Percentiles rank a stretch among this genome's conserved stretches.
These are phyloP conservation scores for Delichon dasypus DNA, from an alignment of 2,797 vertebrate species.

Conservation along the genomic window DNA sequence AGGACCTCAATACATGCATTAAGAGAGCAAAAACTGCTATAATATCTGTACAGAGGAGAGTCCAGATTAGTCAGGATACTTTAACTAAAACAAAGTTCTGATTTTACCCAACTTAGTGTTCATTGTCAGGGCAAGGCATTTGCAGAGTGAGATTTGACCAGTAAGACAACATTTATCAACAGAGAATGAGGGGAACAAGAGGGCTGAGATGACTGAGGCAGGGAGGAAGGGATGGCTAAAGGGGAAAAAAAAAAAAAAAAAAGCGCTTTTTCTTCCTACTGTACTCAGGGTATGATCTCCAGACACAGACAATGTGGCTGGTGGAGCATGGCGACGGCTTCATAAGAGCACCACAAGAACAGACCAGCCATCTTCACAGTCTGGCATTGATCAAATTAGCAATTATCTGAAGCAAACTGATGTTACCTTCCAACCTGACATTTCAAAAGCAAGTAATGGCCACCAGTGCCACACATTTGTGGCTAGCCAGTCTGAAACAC, in stretches of 20 bases:
- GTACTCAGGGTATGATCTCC: rapidly evolving
- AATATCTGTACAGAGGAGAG: background rate
- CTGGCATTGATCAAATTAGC: background rate
- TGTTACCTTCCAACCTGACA: background rate
- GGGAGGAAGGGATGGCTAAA: background rate
- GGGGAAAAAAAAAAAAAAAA: background rate
- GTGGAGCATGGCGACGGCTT: background rate
- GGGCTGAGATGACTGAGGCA: background rate
- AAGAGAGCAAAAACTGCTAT: background rate
- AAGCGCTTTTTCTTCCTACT: background rate
- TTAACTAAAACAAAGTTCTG: background rate
- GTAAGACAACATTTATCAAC: background rate
- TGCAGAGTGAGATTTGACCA: background rate
- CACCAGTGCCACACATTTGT: background rate
- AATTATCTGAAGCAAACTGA: background rate
- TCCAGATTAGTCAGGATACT: background rate
- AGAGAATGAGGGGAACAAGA: background rate
- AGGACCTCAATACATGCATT: background rate
- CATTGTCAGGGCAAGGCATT: background rate
- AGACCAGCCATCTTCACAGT: background rate
- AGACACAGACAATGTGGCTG: background rate
- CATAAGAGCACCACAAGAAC: background rate
- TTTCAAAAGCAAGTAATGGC: background rate
- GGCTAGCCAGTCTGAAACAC: background rate
- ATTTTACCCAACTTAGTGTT: background rate